These are phyloP conservation scores for Rhopilema esculentum DNA, from an alignment of 30 jellyfish, hydroid and myxozoan genomes.

Conservation along the genomic window DNA sequence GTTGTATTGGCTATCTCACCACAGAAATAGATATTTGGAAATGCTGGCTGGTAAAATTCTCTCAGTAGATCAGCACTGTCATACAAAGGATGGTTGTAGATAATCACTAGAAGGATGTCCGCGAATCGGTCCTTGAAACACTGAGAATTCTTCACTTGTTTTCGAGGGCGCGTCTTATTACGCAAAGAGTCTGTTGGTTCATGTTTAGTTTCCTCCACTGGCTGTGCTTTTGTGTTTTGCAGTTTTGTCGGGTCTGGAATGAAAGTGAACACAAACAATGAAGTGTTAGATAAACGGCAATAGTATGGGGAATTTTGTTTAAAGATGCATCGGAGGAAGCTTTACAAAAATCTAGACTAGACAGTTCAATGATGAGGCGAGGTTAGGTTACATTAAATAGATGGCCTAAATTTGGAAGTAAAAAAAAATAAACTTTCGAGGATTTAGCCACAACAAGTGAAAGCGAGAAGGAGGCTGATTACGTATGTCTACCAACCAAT, in stretches of 20 bases:
- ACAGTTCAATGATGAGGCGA: too few relatives aligned
- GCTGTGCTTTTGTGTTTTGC: background rate
- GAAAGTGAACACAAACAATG: background rate
- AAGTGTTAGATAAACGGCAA: too few relatives aligned
- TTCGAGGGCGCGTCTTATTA: background rate
- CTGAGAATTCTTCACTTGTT: background rate
- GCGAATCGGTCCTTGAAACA: conserved; percentile 56
- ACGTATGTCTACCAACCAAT: too few relatives aligned
- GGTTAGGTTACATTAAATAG: too few relatives aligned
- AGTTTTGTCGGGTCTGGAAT: background rate
- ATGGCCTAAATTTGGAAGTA: too few relatives aligned
- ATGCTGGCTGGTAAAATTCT: conserved; percentile 84
- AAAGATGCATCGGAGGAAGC: too few relatives aligned
- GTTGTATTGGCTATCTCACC: conserved; percentile 65
- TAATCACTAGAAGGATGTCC: conserved; percentile 66
- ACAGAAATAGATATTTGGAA: conserved; percentile 79
- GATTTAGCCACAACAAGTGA: too few relatives aligned
- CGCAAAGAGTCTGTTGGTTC: background rate
- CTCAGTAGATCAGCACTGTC: conserved; percentile 82
- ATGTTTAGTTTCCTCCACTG: too few relatives aligned
- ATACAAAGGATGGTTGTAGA: conserved; percentile 90
- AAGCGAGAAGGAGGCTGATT: too few relatives aligned
- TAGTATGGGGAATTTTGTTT: too few relatives aligned
- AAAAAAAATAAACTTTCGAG: too few relatives aligned
- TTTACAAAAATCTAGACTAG: too few relatives aligned